Evolutionary conservation across 2,888 invertebrate species (phyloP), one percentile per base, ranked within the genome.

Genomic region (Erebia ligea): DNA sequence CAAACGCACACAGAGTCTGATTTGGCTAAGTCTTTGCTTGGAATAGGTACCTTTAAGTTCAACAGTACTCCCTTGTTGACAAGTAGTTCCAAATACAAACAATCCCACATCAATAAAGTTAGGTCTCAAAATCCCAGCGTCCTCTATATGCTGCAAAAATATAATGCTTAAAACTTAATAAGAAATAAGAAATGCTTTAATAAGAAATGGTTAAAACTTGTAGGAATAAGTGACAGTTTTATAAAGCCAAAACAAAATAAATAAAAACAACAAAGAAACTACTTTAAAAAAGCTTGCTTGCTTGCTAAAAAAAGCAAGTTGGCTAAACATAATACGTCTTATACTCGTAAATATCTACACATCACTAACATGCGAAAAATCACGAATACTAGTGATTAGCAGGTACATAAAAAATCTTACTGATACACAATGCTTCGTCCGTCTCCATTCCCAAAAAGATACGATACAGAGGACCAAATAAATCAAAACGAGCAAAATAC

Each of bases 51-150:
- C 91, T 89, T 91, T 92, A 8, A 93, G 79, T 75, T 92, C 92
- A 25, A 87, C 87, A 52, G 87, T 83, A 75, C 90, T 92, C 70
- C 95, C 95, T 92, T 96, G 96, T 81, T 96, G 96, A 75, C 95
- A 95, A 17, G 94, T 88, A 10, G 95, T 95, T 3, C 95, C 95
- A 73, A 95, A 87, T 58, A 95, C 90, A 62, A 95, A 86, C 61
- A 95, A 79, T 5, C 94, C 79, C 19, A 94, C 87, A 76, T 95
- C 95, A 58, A 90, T 81, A 34, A 87, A 68, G 63, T 92, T 84
- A 0, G 94, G 89, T 72, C 89, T 86, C 54, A 94, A 78, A 17
- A 90, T 75, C 17, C 89, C 86, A 8, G 89, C 72, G 77, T 88
- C 81, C 54, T 71, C 74, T 63, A 81, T 76, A 67, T 79, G 84